phyloP scores from a whole-genome alignment of 1,140 invertebrate species.

The Plutomurus gul region DNA sequence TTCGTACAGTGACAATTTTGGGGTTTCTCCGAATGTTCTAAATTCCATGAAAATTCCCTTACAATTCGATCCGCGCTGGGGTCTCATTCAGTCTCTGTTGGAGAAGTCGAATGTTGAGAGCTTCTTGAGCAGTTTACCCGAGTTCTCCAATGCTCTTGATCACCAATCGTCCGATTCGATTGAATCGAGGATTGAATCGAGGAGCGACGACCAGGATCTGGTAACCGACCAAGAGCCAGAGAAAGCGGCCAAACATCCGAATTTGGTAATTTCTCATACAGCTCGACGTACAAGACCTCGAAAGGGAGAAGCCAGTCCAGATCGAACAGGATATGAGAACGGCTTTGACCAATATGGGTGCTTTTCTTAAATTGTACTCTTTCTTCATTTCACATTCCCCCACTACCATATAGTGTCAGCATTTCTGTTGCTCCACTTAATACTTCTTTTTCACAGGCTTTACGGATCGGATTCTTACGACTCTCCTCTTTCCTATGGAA shows the following conservation, averaged over 20 bases:
- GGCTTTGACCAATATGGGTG: conserved; percentile 36
- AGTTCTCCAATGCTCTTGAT: neutral
- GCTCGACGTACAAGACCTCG: neutral
- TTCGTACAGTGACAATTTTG: conserved; percentile 43
- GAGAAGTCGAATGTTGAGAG: conserved; percentile 23
- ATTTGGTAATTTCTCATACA: conserved; percentile 2
- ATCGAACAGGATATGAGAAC: conserved; percentile 43
- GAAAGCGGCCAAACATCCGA: conserved; percentile 33
- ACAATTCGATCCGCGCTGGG: conserved; percentile 38
- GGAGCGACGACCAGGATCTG: conserved; percentile 32
- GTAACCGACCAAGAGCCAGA: conserved; percentile 50
- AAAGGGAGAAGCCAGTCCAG: conserved; percentile 19
- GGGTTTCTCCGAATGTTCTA: conserved; percentile 38
- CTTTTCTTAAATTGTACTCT: neutral
- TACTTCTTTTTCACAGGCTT: neutral
- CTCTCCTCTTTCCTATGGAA: conserved; percentile 29
- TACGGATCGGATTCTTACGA: conserved; percentile 39
- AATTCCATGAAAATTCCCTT: conserved; percentile 43
- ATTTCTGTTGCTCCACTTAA: too few species aligned
- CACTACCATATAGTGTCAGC: too few species aligned
- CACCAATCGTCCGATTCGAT: neutral
- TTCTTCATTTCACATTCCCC: too few species aligned
- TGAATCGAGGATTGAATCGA: neutral
- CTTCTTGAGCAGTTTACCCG: conserved; percentile 28
- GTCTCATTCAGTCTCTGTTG: conserved; percentile 38